Evolutionary conservation across 2,797 vertebrate genomes (phyloP).

Genomic region (Rhynchonycteris naso): DNA sequence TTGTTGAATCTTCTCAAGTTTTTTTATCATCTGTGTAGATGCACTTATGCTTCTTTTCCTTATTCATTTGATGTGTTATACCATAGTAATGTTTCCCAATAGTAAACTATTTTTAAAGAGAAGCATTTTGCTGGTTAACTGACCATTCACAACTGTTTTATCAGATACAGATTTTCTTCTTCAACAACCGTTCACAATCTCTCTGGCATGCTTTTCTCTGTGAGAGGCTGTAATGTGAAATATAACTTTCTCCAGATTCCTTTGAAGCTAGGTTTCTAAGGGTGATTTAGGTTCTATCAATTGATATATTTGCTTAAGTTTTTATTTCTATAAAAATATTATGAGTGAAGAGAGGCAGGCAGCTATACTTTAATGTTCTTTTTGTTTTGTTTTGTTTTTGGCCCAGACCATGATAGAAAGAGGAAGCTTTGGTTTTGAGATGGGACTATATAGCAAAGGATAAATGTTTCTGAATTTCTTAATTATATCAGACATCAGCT

Average conservation of each 20-base stretch:
- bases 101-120: neutral
- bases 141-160: neutral
- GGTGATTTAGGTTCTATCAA: neutral
- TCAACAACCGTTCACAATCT: neutral
- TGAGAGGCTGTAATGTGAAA: conserved; percentile 7
- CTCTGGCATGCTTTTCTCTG: neutral
- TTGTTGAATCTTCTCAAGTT: neutral
- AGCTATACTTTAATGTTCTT: neutral
- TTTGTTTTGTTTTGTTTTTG: neutral
- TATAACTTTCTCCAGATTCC: neutral
- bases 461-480: neutral
- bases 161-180: neutral
- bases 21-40: neutral
- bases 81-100: neutral
- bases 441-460: neutral
- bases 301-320: neutral
- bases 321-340: conserved; percentile 26
- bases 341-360: neutral
- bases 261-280: neutral
- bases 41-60: neutral
- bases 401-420: neutral
- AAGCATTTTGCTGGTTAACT: neutral
- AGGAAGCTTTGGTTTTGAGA: neutral
- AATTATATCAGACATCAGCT: neutral
- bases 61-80: neutral